Evolutionary conservation across 2,797 vertebrate genomes (phyloP), one percentile per base, ranked within the genome.

Genomic region (Poeciliopsis gracilis): DNA sequence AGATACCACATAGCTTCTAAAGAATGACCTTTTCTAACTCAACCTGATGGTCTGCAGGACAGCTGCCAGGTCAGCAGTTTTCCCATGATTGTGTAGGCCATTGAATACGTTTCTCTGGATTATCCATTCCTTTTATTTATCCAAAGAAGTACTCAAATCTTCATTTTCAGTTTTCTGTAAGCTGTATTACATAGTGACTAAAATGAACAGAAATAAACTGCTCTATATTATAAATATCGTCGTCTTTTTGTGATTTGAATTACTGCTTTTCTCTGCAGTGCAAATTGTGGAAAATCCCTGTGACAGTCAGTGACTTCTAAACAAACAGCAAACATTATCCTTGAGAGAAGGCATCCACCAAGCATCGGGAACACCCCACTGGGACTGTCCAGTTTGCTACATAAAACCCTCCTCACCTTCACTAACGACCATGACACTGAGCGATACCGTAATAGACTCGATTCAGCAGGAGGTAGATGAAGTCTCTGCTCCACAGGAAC

Each of bases 381-480:
- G 84, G 49, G 83, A 87, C 63, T 80, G 87, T 86, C 86, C 84
- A 76, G 82, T 72, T 82, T 49, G 61, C 77, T 77, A 30, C 45
- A 78, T 57, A 77, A 73, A 73, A 66, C 63, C 55, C 77, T 80
- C 78, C 72, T 85, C 87, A 90, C 88, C 87, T 90, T 90, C 82
- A 77, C 77, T 59, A 63, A 83, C 18, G 51, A 84, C 77, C 85
- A 78, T 79, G 85, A 88, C 91, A 84, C 77, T 83, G 77, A 77
- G 67, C 28, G 36, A 83, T 79, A 76, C 10, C 5, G 67, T 90
- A 90, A 90, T 86, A 55, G 87, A 87, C 82, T 81, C 70, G 80
- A 78, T 84, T 38, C 91, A 87, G 87, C 85, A 70, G 89, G 88
- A 73, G 90, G 82, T 70, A 88, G 79, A 90, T 88, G 87, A 84